A percentile compares a stretch with the other conserved stretches of the same genome.
These are phyloP conservation scores for Cataglyphis rosenhaueri DNA, from an alignment of 2,888 invertebrate genomes.

Conservation along the genomic window DNA sequence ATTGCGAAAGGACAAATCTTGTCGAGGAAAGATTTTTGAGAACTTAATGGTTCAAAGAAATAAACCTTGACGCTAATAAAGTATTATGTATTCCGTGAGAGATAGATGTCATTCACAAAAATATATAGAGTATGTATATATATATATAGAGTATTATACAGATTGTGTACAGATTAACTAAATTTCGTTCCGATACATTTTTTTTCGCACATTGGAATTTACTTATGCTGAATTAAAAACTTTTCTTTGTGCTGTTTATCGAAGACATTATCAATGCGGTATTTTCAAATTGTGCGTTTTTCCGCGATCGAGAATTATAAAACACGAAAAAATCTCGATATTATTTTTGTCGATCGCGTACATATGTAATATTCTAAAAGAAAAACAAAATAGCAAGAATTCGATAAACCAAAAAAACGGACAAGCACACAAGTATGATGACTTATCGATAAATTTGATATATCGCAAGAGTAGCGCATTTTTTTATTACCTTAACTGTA, in stretches of 20 bases:
- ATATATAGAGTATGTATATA: not conserved
- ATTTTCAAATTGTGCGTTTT: not conserved
- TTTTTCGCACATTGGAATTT: not conserved
- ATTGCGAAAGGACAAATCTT: not conserved
- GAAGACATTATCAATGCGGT: not conserved
- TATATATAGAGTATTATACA: no score
- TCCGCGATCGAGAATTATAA: not conserved
- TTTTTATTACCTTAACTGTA: constrained; percentile 8
- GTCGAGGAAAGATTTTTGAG: constrained; percentile 3
- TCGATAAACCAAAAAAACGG: not conserved
- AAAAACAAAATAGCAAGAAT: not conserved
- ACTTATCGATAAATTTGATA: constrained; percentile 11
- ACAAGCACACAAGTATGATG: not conserved
- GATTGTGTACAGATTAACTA: not conserved
- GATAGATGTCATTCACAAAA: not conserved
- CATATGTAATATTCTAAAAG: not conserved
- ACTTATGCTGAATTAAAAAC: not conserved
- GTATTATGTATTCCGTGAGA: constrained; percentile 13
- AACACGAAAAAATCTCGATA: not conserved
- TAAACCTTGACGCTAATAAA: not conserved
- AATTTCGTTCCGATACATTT: constrained; percentile 15
- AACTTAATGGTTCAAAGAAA: not conserved
- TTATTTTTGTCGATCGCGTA: constrained; percentile 9
- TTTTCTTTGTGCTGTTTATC: not conserved
- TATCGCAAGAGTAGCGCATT: not conserved